Conservation (phyloP, 2,113 vertebrate species). For the Acanthochromis polyacanthus region DNA sequence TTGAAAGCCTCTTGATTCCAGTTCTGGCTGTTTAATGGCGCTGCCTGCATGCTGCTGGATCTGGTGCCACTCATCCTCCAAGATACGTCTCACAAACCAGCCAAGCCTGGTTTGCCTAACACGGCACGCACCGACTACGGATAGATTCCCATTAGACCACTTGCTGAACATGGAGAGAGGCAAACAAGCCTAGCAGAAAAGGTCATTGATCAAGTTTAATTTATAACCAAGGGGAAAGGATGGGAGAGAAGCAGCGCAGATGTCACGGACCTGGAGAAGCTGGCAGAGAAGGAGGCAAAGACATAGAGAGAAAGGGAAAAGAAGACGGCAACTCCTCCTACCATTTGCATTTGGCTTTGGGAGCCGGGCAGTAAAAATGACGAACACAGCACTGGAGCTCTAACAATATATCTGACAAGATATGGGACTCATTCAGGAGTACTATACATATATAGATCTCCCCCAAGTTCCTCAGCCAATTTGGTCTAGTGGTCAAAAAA, state of each 20-base stretch:
- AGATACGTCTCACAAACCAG: slow-evolving; percentile 6
- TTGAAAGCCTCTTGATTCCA: slow-evolving; percentile 53
- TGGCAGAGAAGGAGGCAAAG: slow-evolving; percentile 33
- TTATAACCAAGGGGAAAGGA: slow-evolving; percentile 45
- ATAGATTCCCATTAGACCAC: slow-evolving; percentile 61
- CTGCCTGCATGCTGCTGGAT: slow-evolving; percentile 13
- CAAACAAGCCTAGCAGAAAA: slow-evolving; percentile 68
- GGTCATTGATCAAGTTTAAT: slow-evolving; percentile 78
- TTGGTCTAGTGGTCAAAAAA: slow-evolving; percentile 4
- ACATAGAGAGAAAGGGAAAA: background rate
- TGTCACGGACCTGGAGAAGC: background rate
- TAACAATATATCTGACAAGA: slow-evolving; percentile 23
- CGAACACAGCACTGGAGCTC: slow-evolving; percentile 45
- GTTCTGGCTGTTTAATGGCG: slow-evolving; percentile 33
- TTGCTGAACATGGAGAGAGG: slow-evolving; percentile 69
- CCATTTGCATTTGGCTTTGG: slow-evolving; percentile 48
- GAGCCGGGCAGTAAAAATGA: slow-evolving; percentile 56
- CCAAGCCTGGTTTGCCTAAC: slow-evolving; percentile 8
- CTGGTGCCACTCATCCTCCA: background rate
- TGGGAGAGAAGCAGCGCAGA: slow-evolving; percentile 4
- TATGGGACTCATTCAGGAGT: slow-evolving; percentile 44
- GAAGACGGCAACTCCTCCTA: slow-evolving; percentile 33
- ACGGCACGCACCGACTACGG: slow-evolving; percentile 20
- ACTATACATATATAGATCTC: slow-evolving; percentile 37
- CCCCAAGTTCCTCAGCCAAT: slow-evolving; percentile 29